Evolutionary conservation across 1,140 invertebrate genomes (phyloP).

Genomic region (Philotrypesis tridentata): DNA sequence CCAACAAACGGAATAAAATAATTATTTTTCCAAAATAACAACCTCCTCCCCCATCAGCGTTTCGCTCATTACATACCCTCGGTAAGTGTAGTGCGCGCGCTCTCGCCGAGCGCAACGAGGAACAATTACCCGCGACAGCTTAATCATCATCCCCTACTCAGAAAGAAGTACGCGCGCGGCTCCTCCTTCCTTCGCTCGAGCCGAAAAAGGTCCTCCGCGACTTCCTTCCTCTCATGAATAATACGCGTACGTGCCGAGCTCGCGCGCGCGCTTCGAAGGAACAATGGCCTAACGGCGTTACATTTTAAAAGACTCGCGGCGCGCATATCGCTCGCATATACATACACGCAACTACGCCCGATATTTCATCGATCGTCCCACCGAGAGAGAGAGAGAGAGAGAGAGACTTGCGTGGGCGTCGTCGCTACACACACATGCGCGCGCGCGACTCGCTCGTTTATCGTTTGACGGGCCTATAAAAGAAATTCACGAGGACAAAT

Average conservation of each 20-base stretch:
- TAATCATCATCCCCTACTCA: background rate
- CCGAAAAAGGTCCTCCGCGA: conserved; percentile 7
- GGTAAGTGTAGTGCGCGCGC: no score
- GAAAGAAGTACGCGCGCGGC: background rate
- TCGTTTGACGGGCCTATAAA: conserved; percentile 34
- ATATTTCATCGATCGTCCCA: conserved; percentile 44
- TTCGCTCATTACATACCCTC: background rate
- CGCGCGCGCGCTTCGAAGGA: background rate
- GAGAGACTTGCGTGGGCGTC: conserved; percentile 26
- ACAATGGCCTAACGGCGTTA: conserved; percentile 27
- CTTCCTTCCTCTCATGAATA: conserved; percentile 46
- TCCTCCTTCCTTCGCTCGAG: background rate
- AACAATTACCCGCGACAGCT: background rate
- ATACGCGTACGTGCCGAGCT: conserved; percentile 10
- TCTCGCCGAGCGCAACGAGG: background rate
- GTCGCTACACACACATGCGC: no score
- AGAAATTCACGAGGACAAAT: conserved; percentile 43
- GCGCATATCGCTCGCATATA: background rate
- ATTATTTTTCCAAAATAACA: no score
- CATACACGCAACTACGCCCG: background rate
- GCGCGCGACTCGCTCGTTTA: conserved; percentile 26
- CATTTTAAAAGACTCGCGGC: conserved; percentile 41
- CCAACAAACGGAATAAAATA: no score
- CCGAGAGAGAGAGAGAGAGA: background rate
- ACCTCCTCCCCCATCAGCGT: background rate